Conservation (phyloP, 2,888 invertebrate genomes). For the Athripsodes cinereus region DNA sequence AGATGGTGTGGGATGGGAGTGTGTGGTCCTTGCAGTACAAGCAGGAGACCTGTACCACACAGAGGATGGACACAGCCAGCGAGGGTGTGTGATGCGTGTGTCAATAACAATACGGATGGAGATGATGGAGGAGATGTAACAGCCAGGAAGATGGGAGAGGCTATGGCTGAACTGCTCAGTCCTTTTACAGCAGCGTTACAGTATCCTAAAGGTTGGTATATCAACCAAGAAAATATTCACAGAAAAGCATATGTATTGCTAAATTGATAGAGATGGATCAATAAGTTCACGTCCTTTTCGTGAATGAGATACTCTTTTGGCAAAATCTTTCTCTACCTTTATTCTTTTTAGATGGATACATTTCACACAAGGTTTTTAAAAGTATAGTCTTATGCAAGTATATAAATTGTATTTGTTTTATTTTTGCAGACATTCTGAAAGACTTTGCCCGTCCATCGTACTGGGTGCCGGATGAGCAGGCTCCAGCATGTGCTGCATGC, state of each 20-base stretch:
- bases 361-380: too few relatives aligned
- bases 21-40: conserved; percentile 66
- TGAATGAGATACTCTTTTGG: too few relatives aligned
- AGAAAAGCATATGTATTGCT: too few relatives aligned
- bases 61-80: conserved; percentile 66
- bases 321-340: too few relatives aligned
- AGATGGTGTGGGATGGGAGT: conserved; percentile 76
- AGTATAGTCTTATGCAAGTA: too few relatives aligned
- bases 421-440: conserved; percentile 55
- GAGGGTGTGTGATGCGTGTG: conserved; percentile 69
- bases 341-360: too few relatives aligned
- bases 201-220: conserved; percentile 60
- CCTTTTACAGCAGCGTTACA: conserved; percentile 65
- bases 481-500: conserved; percentile 62
- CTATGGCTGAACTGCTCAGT: conserved; percentile 62
- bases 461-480: conserved; percentile 73
- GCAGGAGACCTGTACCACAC: conserved; percentile 60
- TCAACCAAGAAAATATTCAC: too few relatives aligned
- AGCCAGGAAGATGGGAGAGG: conserved; percentile 62
- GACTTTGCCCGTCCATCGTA: conserved; percentile 70
- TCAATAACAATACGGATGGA: conserved; percentile 26
- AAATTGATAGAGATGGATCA: too few relatives aligned
- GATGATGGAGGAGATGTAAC: conserved; percentile 39
- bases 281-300: too few relatives aligned
- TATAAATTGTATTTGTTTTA: too few relatives aligned